Evolutionary conservation across 1,140 invertebrate species (phyloP).

Genomic region (Zaprionus taronus): DNA sequence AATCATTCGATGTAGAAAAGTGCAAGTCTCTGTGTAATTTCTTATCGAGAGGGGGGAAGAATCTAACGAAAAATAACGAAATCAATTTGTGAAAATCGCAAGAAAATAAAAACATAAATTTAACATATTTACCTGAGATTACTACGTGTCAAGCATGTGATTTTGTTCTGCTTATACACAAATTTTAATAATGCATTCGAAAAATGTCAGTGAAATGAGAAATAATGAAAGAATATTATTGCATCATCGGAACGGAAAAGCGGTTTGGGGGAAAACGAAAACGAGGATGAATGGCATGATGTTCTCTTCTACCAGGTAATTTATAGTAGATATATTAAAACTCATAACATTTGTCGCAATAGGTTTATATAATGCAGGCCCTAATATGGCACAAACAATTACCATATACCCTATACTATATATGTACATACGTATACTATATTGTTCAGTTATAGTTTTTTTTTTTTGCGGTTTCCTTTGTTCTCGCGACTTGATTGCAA

Average conservation of each 20-base stretch:
- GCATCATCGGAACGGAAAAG: conserved; percentile 4
- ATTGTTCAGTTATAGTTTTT: conserved; percentile 6
- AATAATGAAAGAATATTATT: conserved; percentile 28
- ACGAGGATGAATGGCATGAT: background rate
- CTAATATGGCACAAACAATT: conserved; percentile 4
- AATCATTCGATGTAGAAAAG: conserved; percentile 16
- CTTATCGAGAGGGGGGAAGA: conserved; percentile 7
- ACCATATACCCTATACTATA: background rate
- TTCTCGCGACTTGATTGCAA: background rate
- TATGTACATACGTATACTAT: background rate
- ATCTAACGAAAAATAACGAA: conserved; percentile 3
- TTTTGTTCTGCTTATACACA: conserved; percentile 42
- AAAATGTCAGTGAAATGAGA: conserved; percentile 38
- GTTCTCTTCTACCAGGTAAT: conserved; percentile 2
- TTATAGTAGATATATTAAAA: conserved; percentile 4
- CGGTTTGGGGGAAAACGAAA: conserved; percentile 28
- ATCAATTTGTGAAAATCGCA: conserved; percentile 21
- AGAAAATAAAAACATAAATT: conserved; percentile 26
- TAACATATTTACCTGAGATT: conserved; percentile 30
- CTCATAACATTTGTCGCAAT: background rate
- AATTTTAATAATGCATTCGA: conserved; percentile 33
- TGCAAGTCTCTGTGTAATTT: conserved; percentile 43
- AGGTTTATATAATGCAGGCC: background rate
- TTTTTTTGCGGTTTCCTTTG: conserved; percentile 10
- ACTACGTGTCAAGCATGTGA: conserved; percentile 63